phyloP scores from a whole-genome alignment of 2,113 vertebrate species.

The Chroicocephalus ridibundus region DNA sequence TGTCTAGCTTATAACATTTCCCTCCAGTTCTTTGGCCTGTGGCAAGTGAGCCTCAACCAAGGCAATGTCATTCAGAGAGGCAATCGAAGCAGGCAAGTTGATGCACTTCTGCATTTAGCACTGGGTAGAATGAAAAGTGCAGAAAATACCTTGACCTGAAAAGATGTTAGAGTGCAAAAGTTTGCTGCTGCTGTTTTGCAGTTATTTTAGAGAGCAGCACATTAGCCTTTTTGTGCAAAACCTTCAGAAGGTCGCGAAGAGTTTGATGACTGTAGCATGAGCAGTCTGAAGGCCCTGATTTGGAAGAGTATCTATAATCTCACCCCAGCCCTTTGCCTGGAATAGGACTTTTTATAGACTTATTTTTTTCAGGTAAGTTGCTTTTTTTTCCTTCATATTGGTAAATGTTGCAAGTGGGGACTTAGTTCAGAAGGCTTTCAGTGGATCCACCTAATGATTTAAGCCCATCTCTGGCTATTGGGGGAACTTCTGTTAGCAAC shows the following conservation, averaged over 20 bases:
- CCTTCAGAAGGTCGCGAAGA: background rate
- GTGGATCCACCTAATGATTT: background rate
- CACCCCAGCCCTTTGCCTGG: background rate
- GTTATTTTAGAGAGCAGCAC: background rate
- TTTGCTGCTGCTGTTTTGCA: background rate
- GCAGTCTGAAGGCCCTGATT: background rate
- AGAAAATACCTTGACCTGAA: background rate
- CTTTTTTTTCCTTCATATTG: background rate
- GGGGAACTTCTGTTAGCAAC: background rate
- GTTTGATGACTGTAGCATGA: background rate
- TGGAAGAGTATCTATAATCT: background rate
- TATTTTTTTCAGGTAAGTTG: background rate
- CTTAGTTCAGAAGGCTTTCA: background rate
- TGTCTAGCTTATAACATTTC: background rate
- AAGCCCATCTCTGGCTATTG: background rate
- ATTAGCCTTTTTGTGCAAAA: background rate
- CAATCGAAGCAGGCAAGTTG: background rate
- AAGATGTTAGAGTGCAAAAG: background rate
- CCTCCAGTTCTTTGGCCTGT: background rate
- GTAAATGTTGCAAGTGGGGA: background rate
- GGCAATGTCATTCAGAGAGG: background rate
- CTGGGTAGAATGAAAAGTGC: background rate
- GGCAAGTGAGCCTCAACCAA: background rate
- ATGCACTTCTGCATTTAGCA: background rate
- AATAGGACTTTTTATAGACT: background rate